A percentile compares a stretch with the other conserved stretches of the same genome.
Conservation (phyloP, 2,888 invertebrate genomes). For the Campoplex capitator region DNA sequence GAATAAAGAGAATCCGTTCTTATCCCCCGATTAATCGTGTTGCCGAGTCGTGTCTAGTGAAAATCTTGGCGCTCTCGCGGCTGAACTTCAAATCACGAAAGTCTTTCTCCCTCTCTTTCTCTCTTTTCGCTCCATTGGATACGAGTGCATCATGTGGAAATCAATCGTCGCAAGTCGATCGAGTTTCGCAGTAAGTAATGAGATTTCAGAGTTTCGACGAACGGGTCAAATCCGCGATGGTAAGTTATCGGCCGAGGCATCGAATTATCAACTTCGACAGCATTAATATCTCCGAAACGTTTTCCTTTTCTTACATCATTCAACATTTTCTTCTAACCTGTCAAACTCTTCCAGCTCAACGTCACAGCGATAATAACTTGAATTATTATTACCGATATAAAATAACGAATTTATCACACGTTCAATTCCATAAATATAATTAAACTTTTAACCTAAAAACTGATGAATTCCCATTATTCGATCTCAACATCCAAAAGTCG, state of each 20-base stretch:
- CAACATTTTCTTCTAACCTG: not conserved
- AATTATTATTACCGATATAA: not conserved
- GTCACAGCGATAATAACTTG: too few relatives aligned
- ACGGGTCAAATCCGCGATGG: not conserved
- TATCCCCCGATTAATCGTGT: not conserved
- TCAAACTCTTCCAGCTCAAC: not conserved
- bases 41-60: not conserved
- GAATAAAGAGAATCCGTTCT: not conserved
- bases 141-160: not conserved
- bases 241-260: slow-evolving; percentile 15
- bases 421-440: not conserved
- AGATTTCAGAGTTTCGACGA: not conserved
- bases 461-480: not conserved
- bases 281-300: too few relatives aligned
- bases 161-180: not conserved
- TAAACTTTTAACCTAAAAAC: not conserved
- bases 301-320: not conserved
- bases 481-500: not conserved
- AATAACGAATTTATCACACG: not conserved
- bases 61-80: not conserved
- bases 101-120: too few relatives aligned
- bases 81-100: not conserved
- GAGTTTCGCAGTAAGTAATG: not conserved
- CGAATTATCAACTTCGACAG: not conserved
- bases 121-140: not conserved